Conservation (phyloP, 1,140 invertebrate genomes). For the Eurytemora carolleeae region DNA sequence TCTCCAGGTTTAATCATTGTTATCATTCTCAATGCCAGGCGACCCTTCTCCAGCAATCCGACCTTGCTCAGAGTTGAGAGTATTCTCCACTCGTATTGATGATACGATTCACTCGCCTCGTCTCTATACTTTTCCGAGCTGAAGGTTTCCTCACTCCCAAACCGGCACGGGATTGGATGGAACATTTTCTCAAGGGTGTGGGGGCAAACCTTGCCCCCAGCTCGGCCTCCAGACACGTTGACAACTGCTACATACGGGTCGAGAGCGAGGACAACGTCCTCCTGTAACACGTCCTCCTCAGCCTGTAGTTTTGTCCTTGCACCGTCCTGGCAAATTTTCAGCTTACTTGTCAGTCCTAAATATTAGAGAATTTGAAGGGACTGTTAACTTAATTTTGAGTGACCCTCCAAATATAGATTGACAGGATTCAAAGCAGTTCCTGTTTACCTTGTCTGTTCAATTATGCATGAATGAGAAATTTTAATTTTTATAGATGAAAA, state of each 20-base stretch:
- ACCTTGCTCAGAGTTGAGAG: background rate
- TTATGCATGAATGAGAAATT: too few relatives aligned
- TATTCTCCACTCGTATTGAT: background rate
- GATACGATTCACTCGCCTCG: background rate
- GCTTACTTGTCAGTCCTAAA: too few relatives aligned
- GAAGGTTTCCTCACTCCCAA: background rate
- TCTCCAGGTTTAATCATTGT: background rate
- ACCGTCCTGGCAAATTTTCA: too few relatives aligned
- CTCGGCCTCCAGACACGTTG: background rate
- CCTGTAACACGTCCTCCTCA: background rate
- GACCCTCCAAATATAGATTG: too few relatives aligned
- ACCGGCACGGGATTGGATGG: background rate
- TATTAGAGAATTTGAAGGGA: too few relatives aligned
- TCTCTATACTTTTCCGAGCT: background rate
- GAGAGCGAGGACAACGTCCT: background rate
- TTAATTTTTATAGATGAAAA: too few relatives aligned
- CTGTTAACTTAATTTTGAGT: too few relatives aligned
- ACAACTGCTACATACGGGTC: background rate
- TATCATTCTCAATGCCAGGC: background rate
- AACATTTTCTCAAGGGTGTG: background rate
- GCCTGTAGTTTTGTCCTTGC: too few relatives aligned
- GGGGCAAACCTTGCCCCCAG: background rate
- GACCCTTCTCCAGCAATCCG: background rate
- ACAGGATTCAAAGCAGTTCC: too few relatives aligned
- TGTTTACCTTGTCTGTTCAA: too few relatives aligned